Evolutionary conservation across 1,140 invertebrate species (phyloP), one percentile per base, ranked within the genome.

Genomic region (Ceratitis capitata): DNA sequence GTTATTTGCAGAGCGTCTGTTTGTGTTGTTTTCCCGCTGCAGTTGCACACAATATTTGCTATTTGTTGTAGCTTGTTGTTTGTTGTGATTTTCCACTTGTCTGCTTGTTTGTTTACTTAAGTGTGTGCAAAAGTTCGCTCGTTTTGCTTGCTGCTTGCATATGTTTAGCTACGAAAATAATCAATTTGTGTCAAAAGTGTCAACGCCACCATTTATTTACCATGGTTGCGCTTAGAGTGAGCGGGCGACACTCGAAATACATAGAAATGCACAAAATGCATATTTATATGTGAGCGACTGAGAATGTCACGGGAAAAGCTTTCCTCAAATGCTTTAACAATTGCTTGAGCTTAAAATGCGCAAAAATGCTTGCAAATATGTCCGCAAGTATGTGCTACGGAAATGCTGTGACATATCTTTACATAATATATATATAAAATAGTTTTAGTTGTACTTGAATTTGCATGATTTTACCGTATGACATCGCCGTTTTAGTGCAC

Each of bases 161-260:
- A 83, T 83, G 82, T 53, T 49, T 83, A 53, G 82, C 82, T 83
- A 83, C 19, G 82, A 83, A 83, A 83, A 83, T 83, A 83, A 83
- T 83, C 49, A 83, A 83, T 83, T 83, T 83, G 49, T 29, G 82
- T 83, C 82, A 83, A 51, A 83, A 83, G 82, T 83, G 82, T 53
- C 69, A 19, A 32, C 61, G 32, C 61, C 35, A 16, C 32, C 61
- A 78, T 47, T 78, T 78, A 26, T 45, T 78, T 78, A 1, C 69
- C 14, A 12, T 45, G 1, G 4, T 39, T 42, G 35, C n/a, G 42
- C 35, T n/a, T 1, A 12, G 61, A 19, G 61, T 16, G 29, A 53
- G 61, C 61, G 35, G 39, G 32, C 14, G 32, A 69, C 29, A 35
- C 14, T 3, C 26, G n/a, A n/a, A n/a, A n/a, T n/a, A n/a, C n/a